Base-by-base conservation (phyloP, 2,113 vertebrate species). In the Synchiropus splendidus region DNA sequence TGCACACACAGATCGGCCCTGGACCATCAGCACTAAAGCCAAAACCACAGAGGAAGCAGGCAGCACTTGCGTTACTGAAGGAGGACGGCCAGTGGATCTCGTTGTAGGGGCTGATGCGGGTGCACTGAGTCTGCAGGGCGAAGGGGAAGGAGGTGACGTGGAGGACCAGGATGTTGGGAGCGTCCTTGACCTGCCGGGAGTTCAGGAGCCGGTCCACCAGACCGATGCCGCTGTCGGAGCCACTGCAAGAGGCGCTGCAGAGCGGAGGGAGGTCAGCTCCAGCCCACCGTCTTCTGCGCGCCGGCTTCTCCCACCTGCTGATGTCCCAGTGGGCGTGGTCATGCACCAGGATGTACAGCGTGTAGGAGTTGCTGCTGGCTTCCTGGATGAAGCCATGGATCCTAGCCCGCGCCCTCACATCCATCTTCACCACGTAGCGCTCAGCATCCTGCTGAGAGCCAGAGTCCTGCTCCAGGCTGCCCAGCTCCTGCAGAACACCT, bases 111-210 rank as follows among this genome's bases (percentile, higher is more conserved):
- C 92, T 95, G 74, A 99, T 87, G 12, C 88, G 92, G 2, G 92
- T 96, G 49, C 81, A 85, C 61, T 95, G 94, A 0, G 94, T 99
- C 82, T 99, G 95, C 51, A 99, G 85, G 1, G 90, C 86, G 0
- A 94, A 99, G 0, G 95, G 95, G 78, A 94, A 94, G 30, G 94
- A 97, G 3, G 93, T 98, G 66, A 98, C 95, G 0, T 98, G 94
- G 8, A 99, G 91, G 0, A 85, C 90, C 62, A 99, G 76, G 49
- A 99, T 90, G 78, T 99, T 98, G 37, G 90, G 72, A 0, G 92
- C 86, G 46, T 99, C 94, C 75, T 83, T 87, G 77, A 98, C 86
- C 68, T 89, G 90, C 36, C 85, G 80, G 80, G 92, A 96, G 83
- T 98, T 98, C 65, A 99, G 65, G 50, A 99, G 63, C 62, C 85